Evolutionary conservation across 35 echinoderm and acorn worm species (phyloP).

Genomic region (Anneissia japonica): DNA sequence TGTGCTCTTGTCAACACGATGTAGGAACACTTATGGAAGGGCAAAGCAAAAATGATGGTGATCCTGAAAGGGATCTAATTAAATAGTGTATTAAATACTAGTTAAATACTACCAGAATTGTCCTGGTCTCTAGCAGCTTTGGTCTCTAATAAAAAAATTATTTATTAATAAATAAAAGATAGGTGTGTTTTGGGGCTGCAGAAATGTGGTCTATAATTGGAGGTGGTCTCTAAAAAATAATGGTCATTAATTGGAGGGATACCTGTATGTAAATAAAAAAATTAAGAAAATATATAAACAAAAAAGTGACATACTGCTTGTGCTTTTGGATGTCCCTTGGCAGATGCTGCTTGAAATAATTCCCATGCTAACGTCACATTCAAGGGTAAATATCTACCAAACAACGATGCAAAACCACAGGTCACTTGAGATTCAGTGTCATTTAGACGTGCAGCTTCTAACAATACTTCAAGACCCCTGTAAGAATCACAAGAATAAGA

Average conservation of each 20-base stretch:
- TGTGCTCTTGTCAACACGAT: no score
- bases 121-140: neutral
- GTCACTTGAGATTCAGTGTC: slow-evolving; percentile 56
- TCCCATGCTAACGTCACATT: slow-evolving; percentile 63
- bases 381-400: slow-evolving; percentile 69
- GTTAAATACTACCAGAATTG: no score
- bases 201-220: neutral
- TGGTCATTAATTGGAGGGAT: no score
- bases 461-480: slow-evolving; percentile 57
- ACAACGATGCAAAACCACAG: slow-evolving; percentile 56
- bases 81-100: neutral
- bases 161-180: neutral
- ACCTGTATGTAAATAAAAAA: neutral
- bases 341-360: slow-evolving; percentile 49
- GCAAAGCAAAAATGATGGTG: no score
- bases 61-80: no score
- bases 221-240: neutral
- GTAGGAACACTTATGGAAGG: no score
- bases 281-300: no score
- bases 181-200: no score
- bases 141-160: neutral
- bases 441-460: slow-evolving; percentile 69
- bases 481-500: no score
- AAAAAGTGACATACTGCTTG: slow-evolving; percentile 66
- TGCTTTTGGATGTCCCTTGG: slow-evolving; percentile 54